Conservation (phyloP, 2,888 invertebrate species). For the Watsonalla cultraria region DNA sequence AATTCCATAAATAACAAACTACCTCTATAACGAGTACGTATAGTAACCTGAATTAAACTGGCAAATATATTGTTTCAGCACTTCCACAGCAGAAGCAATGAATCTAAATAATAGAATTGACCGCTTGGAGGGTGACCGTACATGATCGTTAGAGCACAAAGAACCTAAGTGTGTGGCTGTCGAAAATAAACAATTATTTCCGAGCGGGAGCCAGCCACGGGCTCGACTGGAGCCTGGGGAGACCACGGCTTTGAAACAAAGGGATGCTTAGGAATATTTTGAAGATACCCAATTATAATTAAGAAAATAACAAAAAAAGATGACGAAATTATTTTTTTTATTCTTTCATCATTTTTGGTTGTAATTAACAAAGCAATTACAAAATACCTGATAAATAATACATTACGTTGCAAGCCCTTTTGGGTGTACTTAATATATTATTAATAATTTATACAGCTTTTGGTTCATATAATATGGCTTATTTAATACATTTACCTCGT, state of each 20-base stretch:
- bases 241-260: conserved; percentile 19
- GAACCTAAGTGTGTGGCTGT: conserved; percentile 53
- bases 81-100: conserved; percentile 18
- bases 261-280: conserved; percentile 25
- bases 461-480: no score
- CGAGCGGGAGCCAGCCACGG: conserved; percentile 42
- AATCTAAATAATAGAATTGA: conserved; percentile 31
- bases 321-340: no score
- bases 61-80: neutral
- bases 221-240: conserved; percentile 55
- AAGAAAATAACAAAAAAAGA: neutral
- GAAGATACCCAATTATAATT: neutral
- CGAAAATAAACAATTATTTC: conserved; percentile 78
- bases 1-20: neutral
- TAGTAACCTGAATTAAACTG: neutral
- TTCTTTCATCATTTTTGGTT: no score
- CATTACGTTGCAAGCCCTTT: no score
- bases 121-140: conserved; percentile 32
- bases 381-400: no score
- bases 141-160: conserved; percentile 43
- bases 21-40: neutral
- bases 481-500: no score
- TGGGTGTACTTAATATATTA: no score
- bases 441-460: no score
- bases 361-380: no score